A percentile compares a stretch with the other conserved stretches of the same genome.
Conservation (phyloP, 2,113 vertebrate species). For the Hyperopisus bebe region DNA sequence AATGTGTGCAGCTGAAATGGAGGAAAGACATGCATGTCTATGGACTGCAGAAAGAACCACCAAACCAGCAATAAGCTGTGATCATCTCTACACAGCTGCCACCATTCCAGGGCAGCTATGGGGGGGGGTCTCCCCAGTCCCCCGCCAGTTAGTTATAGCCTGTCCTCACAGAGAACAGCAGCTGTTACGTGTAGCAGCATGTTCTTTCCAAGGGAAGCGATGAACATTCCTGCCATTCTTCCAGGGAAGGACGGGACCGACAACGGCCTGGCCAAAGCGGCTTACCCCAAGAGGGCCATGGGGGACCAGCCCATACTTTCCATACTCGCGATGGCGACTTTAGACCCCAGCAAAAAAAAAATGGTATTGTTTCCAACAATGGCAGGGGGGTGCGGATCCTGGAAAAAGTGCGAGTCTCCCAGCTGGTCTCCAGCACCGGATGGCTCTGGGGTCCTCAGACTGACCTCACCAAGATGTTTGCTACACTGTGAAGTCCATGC, state of each 20-base stretch:
- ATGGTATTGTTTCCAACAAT: not conserved
- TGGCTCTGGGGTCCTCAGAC: not conserved
- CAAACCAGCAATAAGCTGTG: not conserved
- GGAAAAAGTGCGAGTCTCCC: not conserved
- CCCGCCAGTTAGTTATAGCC: not conserved
- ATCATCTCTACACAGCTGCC: not conserved
- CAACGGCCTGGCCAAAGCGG: not conserved
- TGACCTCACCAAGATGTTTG: not conserved
- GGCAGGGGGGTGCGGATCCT: not conserved
- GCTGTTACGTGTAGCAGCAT: not conserved
- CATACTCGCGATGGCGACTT: not conserved
- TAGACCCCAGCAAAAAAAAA: not conserved
- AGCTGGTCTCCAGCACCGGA: not conserved
- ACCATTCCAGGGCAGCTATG: not conserved
- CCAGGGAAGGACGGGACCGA: not conserved
- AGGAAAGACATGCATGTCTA: not conserved
- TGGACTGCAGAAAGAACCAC: not conserved
- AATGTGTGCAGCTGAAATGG: not conserved
- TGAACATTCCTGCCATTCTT: slow-evolving; percentile 40
- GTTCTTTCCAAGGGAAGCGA: slow-evolving; percentile 39
- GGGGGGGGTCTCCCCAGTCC: not conserved
- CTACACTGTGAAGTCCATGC: not conserved
- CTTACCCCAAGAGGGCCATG: slow-evolving; percentile 22
- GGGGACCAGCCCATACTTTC: slow-evolving; percentile 25
- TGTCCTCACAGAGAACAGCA: not conserved